Conservation (phyloP, 2,797 vertebrate species). For the Falco concolor region DNA sequence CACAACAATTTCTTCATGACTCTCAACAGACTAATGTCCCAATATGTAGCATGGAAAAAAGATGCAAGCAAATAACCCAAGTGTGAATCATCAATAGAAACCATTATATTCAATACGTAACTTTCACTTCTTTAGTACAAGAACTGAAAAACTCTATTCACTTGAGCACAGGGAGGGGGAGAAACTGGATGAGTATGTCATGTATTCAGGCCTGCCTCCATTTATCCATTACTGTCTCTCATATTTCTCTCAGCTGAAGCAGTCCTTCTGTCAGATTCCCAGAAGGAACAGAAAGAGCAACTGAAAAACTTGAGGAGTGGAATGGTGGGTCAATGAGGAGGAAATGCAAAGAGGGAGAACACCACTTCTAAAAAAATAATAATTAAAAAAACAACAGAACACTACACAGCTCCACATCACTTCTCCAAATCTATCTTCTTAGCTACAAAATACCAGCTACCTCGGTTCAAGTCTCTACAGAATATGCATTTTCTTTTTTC, state of each 20-base stretch:
- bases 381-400: neutral
- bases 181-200: neutral
- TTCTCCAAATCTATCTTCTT: neutral
- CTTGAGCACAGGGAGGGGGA: neutral
- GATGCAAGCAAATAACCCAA: neutral
- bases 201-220: neutral
- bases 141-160: neutral
- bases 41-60: neutral
- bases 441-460: neutral
- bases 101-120: neutral
- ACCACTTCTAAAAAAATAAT: neutral
- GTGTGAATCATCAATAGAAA: neutral
- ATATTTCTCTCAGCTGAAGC: neutral
- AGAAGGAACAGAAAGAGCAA: neutral
- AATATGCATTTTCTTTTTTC: neutral
- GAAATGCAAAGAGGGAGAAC: neutral
- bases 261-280: neutral
- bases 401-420: neutral
- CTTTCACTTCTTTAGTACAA: neutral
- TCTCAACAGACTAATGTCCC: neutral
- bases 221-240: neutral
- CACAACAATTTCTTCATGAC: neutral
- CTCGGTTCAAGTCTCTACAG: neutral
- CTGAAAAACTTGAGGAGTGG: neutral
- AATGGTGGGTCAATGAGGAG: neutral